Evolutionary conservation across 2,113 vertebrate genomes (phyloP).

Genomic region (Anarrhichthys ocellatus): DNA sequence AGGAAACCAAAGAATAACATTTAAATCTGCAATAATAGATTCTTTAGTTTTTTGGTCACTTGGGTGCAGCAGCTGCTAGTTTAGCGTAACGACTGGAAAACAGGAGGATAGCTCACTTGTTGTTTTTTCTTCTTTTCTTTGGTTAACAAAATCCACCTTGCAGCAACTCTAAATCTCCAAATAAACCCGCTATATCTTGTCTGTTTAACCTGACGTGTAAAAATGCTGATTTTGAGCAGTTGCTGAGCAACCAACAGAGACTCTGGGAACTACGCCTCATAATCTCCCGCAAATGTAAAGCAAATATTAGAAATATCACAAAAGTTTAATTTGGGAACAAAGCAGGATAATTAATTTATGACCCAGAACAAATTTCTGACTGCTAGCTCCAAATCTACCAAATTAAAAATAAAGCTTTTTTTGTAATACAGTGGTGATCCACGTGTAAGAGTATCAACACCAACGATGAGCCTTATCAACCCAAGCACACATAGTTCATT

Average conservation of each 20-base stretch:
- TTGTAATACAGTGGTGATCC: constrained; percentile 41
- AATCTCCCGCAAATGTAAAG: constrained; percentile 1
- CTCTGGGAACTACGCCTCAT: background rate
- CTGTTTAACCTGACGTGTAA: background rate
- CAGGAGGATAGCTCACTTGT: background rate
- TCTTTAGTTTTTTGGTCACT: background rate
- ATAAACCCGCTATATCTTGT: background rate
- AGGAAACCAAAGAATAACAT: background rate
- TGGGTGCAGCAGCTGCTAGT: background rate
- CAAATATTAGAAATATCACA: constrained; percentile 59
- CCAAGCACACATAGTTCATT: constrained; percentile 62
- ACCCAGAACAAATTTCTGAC: constrained; percentile 79
- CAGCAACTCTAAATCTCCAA: background rate
- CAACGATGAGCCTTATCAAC: constrained; percentile 65
- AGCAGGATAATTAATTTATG: constrained; percentile 78
- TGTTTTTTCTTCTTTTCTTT: background rate
- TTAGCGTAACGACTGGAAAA: background rate
- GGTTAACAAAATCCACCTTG: background rate
- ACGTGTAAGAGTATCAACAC: constrained; percentile 38
- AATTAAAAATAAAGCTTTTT: constrained; percentile 67
- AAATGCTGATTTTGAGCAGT: background rate
- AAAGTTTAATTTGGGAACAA: constrained; percentile 62
- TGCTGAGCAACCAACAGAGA: background rate
- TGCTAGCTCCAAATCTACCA: constrained; percentile 63
- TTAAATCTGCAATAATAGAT: background rate